phyloP scores from a whole-genome alignment of 1,140 invertebrate species.

The Prorops nasuta region DNA sequence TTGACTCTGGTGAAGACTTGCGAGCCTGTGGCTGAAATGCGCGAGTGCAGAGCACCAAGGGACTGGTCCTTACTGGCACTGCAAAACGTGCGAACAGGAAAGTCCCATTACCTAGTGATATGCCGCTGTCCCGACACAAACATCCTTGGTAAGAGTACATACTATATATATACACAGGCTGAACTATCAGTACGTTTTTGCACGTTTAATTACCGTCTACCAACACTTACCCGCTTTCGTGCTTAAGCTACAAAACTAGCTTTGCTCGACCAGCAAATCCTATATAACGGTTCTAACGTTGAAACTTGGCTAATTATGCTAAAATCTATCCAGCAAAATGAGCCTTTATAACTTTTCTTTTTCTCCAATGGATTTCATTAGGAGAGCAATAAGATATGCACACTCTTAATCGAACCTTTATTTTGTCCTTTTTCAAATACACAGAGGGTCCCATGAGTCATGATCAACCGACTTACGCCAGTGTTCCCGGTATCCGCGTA shows the following conservation, averaged over 20 bases:
- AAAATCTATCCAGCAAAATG: no score
- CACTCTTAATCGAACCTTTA: no score
- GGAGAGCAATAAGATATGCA: no score
- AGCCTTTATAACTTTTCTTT: no score
- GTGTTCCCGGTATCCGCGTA: conserved; percentile 86
- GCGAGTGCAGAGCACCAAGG: conserved; percentile 80
- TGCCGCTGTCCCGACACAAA: conserved; percentile 84
- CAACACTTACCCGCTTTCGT: no score
- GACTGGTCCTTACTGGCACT: conserved; percentile 90
- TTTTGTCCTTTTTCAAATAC: not conserved
- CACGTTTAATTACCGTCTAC: no score
- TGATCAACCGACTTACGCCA: conserved; percentile 89
- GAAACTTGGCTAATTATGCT: no score
- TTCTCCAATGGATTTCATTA: no score
- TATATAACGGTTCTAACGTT: no score
- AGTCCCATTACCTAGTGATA: conserved; percentile 91
- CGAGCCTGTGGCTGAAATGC: conserved; percentile 84
- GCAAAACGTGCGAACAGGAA: conserved; percentile 88
- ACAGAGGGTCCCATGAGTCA: conserved; percentile 90
- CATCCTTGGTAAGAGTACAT: conserved; percentile 69
- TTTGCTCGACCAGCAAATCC: no score
- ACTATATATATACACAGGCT: not conserved
- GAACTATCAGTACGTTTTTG: no score
- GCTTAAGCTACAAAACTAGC: no score
- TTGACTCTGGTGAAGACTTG: conserved; percentile 90